A percentile compares a stretch with the other conserved stretches of the same genome.
These are phyloP conservation scores for Toxotes lorentzi DNA, from an alignment of 2,797 vertebrate species.

Conservation along the genomic window DNA sequence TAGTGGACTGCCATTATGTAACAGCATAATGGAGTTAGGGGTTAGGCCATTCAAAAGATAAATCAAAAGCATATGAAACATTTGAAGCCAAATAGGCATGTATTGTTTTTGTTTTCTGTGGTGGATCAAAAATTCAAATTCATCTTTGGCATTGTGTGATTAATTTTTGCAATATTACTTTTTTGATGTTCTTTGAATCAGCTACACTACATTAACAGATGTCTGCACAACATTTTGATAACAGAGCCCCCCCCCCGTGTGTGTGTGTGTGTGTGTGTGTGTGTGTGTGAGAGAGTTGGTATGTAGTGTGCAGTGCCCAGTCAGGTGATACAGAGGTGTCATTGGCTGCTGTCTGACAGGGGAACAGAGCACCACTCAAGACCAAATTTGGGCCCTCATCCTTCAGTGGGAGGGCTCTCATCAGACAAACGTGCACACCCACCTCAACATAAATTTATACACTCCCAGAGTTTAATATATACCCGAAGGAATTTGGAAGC, in stretches of 20 bases:
- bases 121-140: background rate
- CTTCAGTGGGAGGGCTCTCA: slow-evolving; percentile 78
- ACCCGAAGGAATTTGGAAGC: background rate
- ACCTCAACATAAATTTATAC: slow-evolving; percentile 4
- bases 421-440: slow-evolving; percentile 42
- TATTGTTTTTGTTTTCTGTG: background rate
- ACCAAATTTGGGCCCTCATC: slow-evolving; percentile 95
- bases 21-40: too few species aligned
- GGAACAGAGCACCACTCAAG: slow-evolving; percentile 86
- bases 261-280: background rate
- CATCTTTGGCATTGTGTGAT: background rate
- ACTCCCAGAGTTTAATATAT: background rate
- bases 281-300: slow-evolving; percentile 51
- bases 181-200: background rate
- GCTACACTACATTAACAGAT: slow-evolving; percentile 16
- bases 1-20: slow-evolving; percentile 5
- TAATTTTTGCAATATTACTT: background rate
- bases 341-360: slow-evolving; percentile 89
- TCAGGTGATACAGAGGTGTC: slow-evolving; percentile 93
- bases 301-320: slow-evolving; percentile 84
- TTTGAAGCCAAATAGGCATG: background rate
- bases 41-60: background rate
- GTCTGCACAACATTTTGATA: slow-evolving; percentile 39
- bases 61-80: background rate
- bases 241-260: slow-evolving; percentile 10